A percentile compares a stretch with the other conserved stretches of the same genome.
Evolutionary conservation across 2,797 vertebrate genomes (phyloP).

Genomic region (Brachymystax lenok): DNA sequence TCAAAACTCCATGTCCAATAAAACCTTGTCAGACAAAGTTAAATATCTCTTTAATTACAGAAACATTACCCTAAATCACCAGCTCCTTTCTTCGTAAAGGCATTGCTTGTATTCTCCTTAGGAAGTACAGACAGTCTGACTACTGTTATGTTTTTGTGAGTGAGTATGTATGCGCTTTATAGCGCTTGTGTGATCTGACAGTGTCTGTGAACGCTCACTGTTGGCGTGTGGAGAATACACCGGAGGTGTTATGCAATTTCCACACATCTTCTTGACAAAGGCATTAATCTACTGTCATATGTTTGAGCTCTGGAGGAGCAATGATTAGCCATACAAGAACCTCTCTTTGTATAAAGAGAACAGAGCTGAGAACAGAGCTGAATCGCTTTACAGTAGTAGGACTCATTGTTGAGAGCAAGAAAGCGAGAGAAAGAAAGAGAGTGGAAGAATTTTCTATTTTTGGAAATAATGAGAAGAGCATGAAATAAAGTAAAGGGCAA

Average conservation of each 20-base stretch:
- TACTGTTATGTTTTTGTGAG: background rate
- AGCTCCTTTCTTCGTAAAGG: background rate
- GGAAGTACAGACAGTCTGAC: background rate
- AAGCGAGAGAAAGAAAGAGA: background rate
- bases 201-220: background rate
- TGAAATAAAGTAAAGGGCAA: conserved; percentile 17
- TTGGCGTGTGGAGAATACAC: background rate
- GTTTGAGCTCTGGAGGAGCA: background rate
- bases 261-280: background rate
- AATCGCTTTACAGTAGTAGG: background rate
- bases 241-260: background rate
- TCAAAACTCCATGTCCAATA: too few species aligned
- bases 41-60: too few species aligned
- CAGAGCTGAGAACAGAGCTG: background rate
- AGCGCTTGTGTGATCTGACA: background rate
- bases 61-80: too few species aligned
- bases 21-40: too few species aligned
- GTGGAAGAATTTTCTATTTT: conserved; percentile 14
- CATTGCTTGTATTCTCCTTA: background rate
- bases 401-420: background rate
- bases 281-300: conserved; percentile 9
- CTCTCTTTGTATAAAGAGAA: background rate
- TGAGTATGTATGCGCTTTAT: background rate
- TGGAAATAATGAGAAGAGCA: conserved; percentile 12
- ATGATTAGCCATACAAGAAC: background rate